These are phyloP conservation scores for Avahi laniger DNA, from an alignment of 2,797 vertebrate genomes.

Conservation along the genomic window DNA sequence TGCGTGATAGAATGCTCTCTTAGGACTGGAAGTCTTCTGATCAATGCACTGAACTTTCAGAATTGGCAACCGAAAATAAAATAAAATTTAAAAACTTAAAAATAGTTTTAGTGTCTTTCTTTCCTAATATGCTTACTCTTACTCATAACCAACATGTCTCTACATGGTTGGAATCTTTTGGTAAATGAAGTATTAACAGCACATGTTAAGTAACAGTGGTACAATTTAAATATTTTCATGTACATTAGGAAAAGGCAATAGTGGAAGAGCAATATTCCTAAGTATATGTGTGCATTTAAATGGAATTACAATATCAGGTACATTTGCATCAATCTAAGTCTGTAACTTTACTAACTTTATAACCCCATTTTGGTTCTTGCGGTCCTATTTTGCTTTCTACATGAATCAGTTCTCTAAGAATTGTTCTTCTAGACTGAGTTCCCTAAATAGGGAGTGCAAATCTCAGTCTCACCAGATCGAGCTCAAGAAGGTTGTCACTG, in stretches of 20 bases:
- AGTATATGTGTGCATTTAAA: not conserved
- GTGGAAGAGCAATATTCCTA: not conserved
- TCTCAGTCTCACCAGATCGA: not conserved
- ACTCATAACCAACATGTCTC: constrained; percentile 44
- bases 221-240: constrained; percentile 47
- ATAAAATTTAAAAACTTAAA: constrained; percentile 10
- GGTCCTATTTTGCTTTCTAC: not conserved
- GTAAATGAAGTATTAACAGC: constrained; percentile 58
- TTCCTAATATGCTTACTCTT: constrained; percentile 45
- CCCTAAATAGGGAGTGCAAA: not conserved
- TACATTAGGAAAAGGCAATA: not conserved
- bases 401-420: not conserved
- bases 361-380: not conserved
- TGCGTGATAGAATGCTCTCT: not conserved
- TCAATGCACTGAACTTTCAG: constrained; percentile 49
- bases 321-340: not conserved
- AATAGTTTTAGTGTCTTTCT: constrained; percentile 49
- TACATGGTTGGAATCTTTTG: constrained; percentile 44
- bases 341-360: not conserved
- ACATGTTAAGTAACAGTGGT: constrained; percentile 44
- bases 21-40: constrained; percentile 2
- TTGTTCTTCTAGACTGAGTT: not conserved
- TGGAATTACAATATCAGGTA: not conserved
- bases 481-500: not conserved
- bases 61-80: constrained; percentile 30